Percentiles rank a stretch among this genome's conserved stretches.
phyloP scores from a whole-genome alignment of 2,797 vertebrate genomes.

The Spheniscus humboldti region DNA sequence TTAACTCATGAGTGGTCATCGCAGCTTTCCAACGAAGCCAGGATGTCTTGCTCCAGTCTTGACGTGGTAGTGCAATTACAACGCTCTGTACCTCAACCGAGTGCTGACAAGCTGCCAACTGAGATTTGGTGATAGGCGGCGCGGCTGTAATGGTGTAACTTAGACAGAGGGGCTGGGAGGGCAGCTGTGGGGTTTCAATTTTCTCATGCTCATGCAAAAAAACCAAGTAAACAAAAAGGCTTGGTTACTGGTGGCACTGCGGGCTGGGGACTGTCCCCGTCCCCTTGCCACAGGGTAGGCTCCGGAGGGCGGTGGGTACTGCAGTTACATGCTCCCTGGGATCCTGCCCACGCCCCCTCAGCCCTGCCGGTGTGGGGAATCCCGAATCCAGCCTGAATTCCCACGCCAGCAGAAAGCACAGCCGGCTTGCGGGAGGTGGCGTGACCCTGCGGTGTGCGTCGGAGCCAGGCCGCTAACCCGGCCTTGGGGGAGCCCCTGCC shows the following conservation, averaged over 20 bases:
- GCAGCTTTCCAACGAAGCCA: not conserved
- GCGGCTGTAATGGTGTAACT: rapidly evolving
- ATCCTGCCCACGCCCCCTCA: not conserved
- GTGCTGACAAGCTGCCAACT: not conserved
- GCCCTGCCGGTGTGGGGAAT: not conserved
- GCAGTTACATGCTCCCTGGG: rapidly evolving
- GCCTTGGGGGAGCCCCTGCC: not conserved
- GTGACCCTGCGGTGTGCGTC: not conserved
- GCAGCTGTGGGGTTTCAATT: rapidly evolving
- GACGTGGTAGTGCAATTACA: conserved; percentile 22
- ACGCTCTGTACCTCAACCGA: not conserved
- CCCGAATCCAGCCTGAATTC: not conserved
- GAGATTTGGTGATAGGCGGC: not conserved
- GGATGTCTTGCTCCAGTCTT: not conserved
- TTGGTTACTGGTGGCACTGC: not conserved
- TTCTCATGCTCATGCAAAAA: not conserved
- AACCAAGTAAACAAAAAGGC: rapidly evolving
- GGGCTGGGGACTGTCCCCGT: not conserved
- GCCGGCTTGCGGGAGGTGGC: not conserved
- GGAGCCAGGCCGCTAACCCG: not conserved
- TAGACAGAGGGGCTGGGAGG: not conserved
- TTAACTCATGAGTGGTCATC: not conserved
- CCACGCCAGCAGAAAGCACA: not conserved
- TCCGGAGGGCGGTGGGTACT: not conserved
- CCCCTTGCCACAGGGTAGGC: not conserved